phyloP scores from a whole-genome alignment of 2,888 invertebrate species.

The Schrankia costaestrigalis region DNA sequence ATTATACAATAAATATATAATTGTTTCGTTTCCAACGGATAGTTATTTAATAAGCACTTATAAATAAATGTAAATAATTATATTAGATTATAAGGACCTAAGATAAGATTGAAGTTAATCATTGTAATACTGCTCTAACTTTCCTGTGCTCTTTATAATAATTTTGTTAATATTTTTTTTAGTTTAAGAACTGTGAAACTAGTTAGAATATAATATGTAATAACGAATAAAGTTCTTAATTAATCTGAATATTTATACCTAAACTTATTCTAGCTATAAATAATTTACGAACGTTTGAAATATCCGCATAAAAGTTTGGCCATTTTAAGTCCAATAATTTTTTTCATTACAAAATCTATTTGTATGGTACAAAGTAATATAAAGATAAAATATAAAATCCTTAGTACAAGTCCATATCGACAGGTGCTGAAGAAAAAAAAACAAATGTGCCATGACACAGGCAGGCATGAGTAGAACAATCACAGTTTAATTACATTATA shows the following conservation, averaged over 20 bases:
- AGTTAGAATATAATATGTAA: slow-evolving; percentile 9
- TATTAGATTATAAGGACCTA: slow-evolving; percentile 32
- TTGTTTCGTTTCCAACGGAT: slow-evolving; percentile 24
- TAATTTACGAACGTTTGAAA: background rate
- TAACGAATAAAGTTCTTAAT: slow-evolving; percentile 3
- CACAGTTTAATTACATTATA: slow-evolving; percentile 31
- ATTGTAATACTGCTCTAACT: slow-evolving; percentile 53
- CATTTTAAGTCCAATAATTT: slow-evolving; percentile 9
- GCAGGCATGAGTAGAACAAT: slow-evolving; percentile 41
- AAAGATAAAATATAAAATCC: slow-evolving; percentile 26
- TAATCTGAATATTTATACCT: background rate
- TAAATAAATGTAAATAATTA: slow-evolving; percentile 31
- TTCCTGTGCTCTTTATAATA: slow-evolving; percentile 26
- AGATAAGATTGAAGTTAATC: slow-evolving; percentile 76
- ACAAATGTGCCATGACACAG: slow-evolving; percentile 69
- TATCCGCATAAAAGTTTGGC: background rate
- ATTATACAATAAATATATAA: too few species aligned
- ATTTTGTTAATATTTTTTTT: slow-evolving; percentile 24
- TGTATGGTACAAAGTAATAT: slow-evolving; percentile 68
- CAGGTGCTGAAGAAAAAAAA: slow-evolving; percentile 33
- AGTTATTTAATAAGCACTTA: slow-evolving; percentile 26
- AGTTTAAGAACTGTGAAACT: slow-evolving; percentile 13
- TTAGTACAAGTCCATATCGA: slow-evolving; percentile 21
- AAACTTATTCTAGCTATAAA: too few species aligned
- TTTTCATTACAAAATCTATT: slow-evolving; percentile 25